A percentile compares a stretch with the other conserved stretches of the same genome.
Conservation (phyloP, 2,797 vertebrate genomes). For the Sitta carolinensis region DNA sequence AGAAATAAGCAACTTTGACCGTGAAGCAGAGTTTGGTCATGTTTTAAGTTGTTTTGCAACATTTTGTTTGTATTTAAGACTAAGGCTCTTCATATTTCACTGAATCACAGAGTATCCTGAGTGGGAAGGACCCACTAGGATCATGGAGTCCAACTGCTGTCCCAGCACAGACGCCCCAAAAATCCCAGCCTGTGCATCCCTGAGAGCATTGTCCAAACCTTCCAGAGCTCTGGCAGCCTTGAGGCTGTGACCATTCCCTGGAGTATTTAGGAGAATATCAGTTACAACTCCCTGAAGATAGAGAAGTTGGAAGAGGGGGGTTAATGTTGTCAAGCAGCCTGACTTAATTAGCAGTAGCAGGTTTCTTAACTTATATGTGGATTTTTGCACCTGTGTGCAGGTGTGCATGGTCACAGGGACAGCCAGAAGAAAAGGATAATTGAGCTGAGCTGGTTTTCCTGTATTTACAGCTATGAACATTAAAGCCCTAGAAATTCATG, state of each 20-base stretch:
- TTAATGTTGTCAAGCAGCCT: background rate
- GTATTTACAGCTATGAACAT: background rate
- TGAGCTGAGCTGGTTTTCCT: background rate
- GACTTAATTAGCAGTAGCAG: background rate
- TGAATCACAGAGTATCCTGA: background rate
- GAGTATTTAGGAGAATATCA: background rate
- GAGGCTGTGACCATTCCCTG: fast-evolving
- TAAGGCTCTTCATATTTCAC: background rate
- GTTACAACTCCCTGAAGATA: background rate
- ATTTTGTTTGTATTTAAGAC: background rate
- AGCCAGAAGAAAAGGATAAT: background rate
- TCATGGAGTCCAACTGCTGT: fast-evolving
- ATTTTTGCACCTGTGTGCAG: background rate
- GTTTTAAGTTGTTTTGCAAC: background rate
- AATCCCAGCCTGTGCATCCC: background rate
- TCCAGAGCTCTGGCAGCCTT: background rate
- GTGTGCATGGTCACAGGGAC: background rate
- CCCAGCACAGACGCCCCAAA: background rate
- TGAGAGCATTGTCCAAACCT: fast-evolving
- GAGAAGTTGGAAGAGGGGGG: background rate
- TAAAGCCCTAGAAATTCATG: background rate
- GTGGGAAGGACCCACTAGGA: background rate
- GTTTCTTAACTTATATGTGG: background rate
- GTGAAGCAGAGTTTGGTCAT: background rate
- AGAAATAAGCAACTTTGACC: background rate